These are phyloP conservation scores for Bradypodion pumilum DNA, from an alignment of 2,797 vertebrate genomes.

Conservation along the genomic window DNA sequence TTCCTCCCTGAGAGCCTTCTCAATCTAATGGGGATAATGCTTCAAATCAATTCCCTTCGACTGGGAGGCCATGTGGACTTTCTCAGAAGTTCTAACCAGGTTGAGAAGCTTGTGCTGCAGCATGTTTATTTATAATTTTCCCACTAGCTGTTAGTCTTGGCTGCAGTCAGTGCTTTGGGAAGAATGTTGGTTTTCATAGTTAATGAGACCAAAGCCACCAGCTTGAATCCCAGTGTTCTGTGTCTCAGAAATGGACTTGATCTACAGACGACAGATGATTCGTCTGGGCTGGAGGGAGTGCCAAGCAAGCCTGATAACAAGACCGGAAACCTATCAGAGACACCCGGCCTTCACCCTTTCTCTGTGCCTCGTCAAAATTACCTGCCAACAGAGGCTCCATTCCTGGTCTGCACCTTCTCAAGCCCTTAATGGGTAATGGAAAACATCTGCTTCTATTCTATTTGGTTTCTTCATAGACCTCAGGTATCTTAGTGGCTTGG, in stretches of 20 bases:
- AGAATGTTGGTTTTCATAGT: conserved; percentile 24
- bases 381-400: conserved; percentile 85
- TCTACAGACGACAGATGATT: conserved; percentile 46
- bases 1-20: conserved; percentile 3
- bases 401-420: conserved; percentile 86
- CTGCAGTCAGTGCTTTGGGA: conserved; percentile 16
- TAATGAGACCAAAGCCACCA: conserved; percentile 8
- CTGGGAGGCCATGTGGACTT: conserved; percentile 39
- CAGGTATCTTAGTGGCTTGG: not conserved
- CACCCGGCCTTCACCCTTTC: conserved; percentile 77
- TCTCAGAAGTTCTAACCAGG: conserved; percentile 32
- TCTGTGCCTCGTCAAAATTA: conserved; percentile 90
- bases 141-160: conserved; percentile 39
- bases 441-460: conserved; percentile 84
- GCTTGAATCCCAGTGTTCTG: not conserved
- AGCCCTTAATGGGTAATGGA: conserved; percentile 80
- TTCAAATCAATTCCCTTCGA: conserved; percentile 35
- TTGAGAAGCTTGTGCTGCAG: conserved; percentile 21
- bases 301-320: conserved; percentile 67
- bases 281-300: conserved; percentile 56
- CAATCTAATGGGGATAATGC: conserved; percentile 9
- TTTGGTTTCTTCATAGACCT: not conserved
- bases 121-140: conserved; percentile 37
- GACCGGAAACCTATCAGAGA: conserved; percentile 76
- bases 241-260: conserved; percentile 33